Evolutionary conservation across 2,797 vertebrate species (phyloP), one percentile per base, ranked within the genome.

Genomic region (Chaenodraco wilsoni): DNA sequence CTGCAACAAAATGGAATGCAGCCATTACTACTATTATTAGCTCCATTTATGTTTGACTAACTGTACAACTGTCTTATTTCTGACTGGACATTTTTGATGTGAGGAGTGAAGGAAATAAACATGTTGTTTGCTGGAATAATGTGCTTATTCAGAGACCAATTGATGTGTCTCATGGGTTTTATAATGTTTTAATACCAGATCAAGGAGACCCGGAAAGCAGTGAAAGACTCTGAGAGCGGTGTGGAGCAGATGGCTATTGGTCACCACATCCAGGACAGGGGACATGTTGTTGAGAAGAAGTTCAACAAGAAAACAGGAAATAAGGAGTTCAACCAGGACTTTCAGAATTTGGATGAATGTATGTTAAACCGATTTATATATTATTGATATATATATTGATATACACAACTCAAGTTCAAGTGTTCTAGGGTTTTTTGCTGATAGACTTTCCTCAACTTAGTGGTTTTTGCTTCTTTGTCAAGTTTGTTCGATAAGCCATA

Each of bases 321-420:
- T 63, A 95, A 92, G 80, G 98, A 99, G 89, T 59, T 98, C 67
- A 95, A 94, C 87, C 97, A 99, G 69, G 97, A 99, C 84, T 99
- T 98, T 85, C 89, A 97, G 89, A 99, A 99, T 82, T 57, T 99
- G 91, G 96, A 96, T 85, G 98, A 99, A 91, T 89, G 98, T 98
- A 91, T 64, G 96, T 92, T 45, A 3, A 59, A 33, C 2, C 3
- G 8, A 37, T 37, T 37, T 6, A 37, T 37, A 37, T 37, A 37
- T 37, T 37, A 37, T 37, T 37, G 6, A 37, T 7, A 37, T 9
- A 37, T 37, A 37, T 37, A 37, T 37, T 9, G 33, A 37, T 37
- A 9, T 37, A 37, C 27, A 27, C 33, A 37, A 37, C 33, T 37
- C 8, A 9, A 9, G 8, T 37, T 37, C 33, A 37, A 37, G 33